phyloP scores from a whole-genome alignment of 23 tunicate species.

The Botrylloides violaceus region DNA sequence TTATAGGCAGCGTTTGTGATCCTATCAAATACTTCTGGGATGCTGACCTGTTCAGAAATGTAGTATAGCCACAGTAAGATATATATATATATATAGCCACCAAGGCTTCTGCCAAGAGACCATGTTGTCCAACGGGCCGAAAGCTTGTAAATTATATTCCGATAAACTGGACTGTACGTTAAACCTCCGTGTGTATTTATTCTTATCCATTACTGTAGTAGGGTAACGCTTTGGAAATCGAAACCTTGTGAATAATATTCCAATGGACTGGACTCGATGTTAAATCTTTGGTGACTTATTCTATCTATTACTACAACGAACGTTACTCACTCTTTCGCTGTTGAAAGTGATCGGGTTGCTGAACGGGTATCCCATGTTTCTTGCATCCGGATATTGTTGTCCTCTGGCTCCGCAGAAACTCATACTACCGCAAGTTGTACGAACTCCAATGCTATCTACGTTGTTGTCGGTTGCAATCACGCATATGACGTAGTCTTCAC shows the following conservation, averaged over 20 bases:
- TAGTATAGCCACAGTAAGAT: not conserved
- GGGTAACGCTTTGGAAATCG: too few relatives aligned
- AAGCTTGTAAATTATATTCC: too few relatives aligned
- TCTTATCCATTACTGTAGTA: too few relatives aligned
- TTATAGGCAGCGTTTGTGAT: slow-evolving; percentile 35
- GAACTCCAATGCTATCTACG: slow-evolving; percentile 33
- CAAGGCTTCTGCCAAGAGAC: too few relatives aligned
- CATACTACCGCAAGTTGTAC: slow-evolving; percentile 77
- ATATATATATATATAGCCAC: too few relatives aligned
- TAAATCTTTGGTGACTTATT: too few relatives aligned
- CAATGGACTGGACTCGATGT: too few relatives aligned
- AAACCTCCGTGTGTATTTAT: too few relatives aligned
- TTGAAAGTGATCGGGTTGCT: slow-evolving; percentile 33
- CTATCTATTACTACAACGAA: too few relatives aligned
- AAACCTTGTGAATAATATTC: too few relatives aligned
- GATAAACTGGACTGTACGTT: too few relatives aligned
- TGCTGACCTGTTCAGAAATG: slow-evolving; percentile 7
- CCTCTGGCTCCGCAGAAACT: slow-evolving; percentile 79
- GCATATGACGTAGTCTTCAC: slow-evolving; percentile 62
- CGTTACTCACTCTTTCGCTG: slow-evolving; percentile 20
- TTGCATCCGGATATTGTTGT: slow-evolving; percentile 49
- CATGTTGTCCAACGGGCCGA: too few relatives aligned
- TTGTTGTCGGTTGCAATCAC: slow-evolving; percentile 80
- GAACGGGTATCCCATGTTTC: slow-evolving; percentile 88
- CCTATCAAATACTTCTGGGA: slow-evolving; percentile 25